Evolutionary conservation across 1,140 invertebrate genomes (phyloP), one percentile per base, ranked within the genome.

Genomic region (Lysiphlebus fabarum): DNA sequence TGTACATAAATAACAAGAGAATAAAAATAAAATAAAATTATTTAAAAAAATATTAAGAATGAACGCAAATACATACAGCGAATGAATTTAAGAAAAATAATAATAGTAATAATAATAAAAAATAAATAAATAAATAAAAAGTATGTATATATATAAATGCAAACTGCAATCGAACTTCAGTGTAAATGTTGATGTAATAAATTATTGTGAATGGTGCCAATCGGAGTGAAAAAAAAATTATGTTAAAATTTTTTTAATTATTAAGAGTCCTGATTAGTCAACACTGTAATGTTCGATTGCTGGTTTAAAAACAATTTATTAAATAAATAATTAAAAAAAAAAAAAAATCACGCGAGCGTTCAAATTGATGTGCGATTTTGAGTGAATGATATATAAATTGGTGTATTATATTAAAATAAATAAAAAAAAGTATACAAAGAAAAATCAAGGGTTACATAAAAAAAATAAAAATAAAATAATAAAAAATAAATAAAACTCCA

Each of bases 401-500:
- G 36, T 51, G 49, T 51, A 51, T 37, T 33, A 11, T 37, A 49
- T 8, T 8, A 51, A n/a, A 51, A 34, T 36, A 53, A 36, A 33
- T 33, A 47, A 42, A 53, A 42, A 53, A 59, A 47, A 56, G 44
- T 36, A 44, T 43, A 53, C 17, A 47, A 53, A 53, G 42, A 41
- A 59, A 43, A 53, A 53, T 17, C 9, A 45, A 33, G 14, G 40
- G 38, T 51, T 38, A 51, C 40, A 43, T 53, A 26, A 4, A 37
- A 53, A 4, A 58, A 54, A 56, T 51, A 62, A 56, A 43, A 56
- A 61, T 36, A 17, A 62, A 55, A 66, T 61, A 62, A 11, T 48
- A 68, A 53, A 54, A 55, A 56, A 62, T 48, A 71, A 64, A 69
- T 58, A 61, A 47, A 55, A 65, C 66, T 51, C 62, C 56, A 58